A percentile compares a stretch with the other conserved stretches of the same genome.
phyloP scores from a whole-genome alignment of 2,797 vertebrate species.

The Ctenopoma multispine region DNA sequence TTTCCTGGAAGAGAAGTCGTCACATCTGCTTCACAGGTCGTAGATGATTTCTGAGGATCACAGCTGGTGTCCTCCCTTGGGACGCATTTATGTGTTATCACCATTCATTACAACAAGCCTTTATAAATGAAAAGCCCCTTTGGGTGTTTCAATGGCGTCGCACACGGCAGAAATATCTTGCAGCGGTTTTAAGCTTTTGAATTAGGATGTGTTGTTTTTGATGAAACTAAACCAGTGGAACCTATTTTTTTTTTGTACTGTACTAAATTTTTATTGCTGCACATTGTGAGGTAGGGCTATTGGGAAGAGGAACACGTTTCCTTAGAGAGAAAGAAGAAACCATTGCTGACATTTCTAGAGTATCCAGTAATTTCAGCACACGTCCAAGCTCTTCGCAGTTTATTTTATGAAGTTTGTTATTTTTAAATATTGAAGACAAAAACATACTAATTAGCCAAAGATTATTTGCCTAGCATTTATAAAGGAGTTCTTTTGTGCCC shows the following conservation, averaged over 20 bases:
- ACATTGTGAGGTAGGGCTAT: conserved; percentile 43
- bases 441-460: conserved; percentile 1
- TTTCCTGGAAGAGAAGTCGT: conserved; percentile 55
- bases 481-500: background rate
- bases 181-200: conserved; percentile 24
- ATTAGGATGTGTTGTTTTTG: conserved; percentile 38
- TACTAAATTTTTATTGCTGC: conserved; percentile 38
- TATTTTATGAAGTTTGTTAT: conserved; percentile 5
- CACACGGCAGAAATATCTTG: conserved; percentile 24
- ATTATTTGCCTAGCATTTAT: conserved; percentile 15
- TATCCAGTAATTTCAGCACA: conserved; percentile 42
- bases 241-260: conserved; percentile 22
- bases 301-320: conserved; percentile 37
- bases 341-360: conserved; percentile 43
- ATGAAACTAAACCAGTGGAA: conserved; percentile 39
- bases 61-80: conserved; percentile 69
- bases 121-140: conserved; percentile 67
- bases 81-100: conserved; percentile 69
- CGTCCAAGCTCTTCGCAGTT: conserved; percentile 15
- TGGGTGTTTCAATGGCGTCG: conserved; percentile 48
- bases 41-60: conserved; percentile 58
- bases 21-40: conserved; percentile 72
- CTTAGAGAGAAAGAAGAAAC: conserved; percentile 35
- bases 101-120: conserved; percentile 69
- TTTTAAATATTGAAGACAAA: conserved; percentile 22